A percentile compares a stretch with the other conserved stretches of the same genome.
phyloP scores from a whole-genome alignment of 2,888 invertebrate genomes.

The Dione juno region DNA sequence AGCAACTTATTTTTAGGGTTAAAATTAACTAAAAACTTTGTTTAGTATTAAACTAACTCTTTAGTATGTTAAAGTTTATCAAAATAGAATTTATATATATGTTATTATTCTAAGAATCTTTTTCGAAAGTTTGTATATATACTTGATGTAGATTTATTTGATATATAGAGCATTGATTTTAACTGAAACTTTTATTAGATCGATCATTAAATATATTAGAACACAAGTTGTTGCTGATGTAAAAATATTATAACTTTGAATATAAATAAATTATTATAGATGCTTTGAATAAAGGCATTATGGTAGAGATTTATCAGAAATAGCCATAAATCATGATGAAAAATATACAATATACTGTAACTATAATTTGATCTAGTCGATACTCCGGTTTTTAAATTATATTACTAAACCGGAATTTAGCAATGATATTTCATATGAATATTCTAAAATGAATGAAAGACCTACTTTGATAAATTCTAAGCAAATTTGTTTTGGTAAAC shows the following conservation, averaged over 20 bases:
- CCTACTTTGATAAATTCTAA: not conserved
- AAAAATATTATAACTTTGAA: not conserved
- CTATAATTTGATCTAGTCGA: constrained; percentile 3
- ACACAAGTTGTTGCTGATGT: not conserved
- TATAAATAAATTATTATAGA: not conserved
- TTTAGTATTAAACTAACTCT: not conserved
- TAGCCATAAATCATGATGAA: not conserved
- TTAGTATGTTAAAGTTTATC: not conserved
- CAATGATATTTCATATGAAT: not conserved
- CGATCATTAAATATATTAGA: too few species aligned
- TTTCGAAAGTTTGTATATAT: not conserved
- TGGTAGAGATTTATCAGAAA: not conserved
- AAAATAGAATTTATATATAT: not conserved
- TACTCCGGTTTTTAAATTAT: constrained; percentile 13
- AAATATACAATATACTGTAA: not conserved
- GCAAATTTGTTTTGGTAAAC: constrained; percentile 57
- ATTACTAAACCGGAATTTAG: constrained; percentile 28
- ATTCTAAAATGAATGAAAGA: constrained; percentile 10
- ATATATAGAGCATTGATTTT: not conserved
- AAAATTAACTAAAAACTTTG: not conserved
- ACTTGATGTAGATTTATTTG: not conserved
- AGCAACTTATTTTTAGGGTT: constrained; percentile 17
- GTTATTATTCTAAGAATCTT: not conserved
- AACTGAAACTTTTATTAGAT: not conserved
- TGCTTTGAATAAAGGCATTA: not conserved